phyloP scores from a whole-genome alignment of 2,797 vertebrate species.

The Spinus pinus region DNA sequence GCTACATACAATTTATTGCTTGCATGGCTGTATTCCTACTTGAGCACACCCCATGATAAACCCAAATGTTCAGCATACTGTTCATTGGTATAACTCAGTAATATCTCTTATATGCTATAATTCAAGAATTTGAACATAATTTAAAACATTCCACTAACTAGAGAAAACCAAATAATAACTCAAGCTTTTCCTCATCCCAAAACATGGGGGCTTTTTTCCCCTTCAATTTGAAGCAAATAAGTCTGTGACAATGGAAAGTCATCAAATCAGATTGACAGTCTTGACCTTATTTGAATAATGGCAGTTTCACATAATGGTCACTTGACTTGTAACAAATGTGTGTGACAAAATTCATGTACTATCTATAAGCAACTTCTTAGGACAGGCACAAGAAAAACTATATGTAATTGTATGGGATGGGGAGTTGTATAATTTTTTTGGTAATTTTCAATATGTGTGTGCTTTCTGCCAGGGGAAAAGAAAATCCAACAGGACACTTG shows the following conservation, averaged over 20 bases:
- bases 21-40: not conserved
- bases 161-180: not conserved
- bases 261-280: not conserved
- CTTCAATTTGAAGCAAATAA: not conserved
- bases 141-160: not conserved
- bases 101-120: not conserved
- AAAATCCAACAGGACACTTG: not conserved
- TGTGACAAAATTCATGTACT: not conserved
- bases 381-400: not conserved
- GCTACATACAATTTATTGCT: not conserved
- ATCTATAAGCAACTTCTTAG: not conserved
- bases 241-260: not conserved
- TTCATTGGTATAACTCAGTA: not conserved
- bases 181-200: not conserved
- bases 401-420: not conserved
- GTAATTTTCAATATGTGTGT: not conserved
- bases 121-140: not conserved
- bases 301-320: not conserved
- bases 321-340: not conserved
- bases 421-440: not conserved
- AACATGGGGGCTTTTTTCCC: rapidly evolving
- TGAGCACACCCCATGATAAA: not conserved
- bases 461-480: not conserved
- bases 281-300: not conserved
- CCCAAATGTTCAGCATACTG: not conserved